phyloP scores from a whole-genome alignment of 2,888 invertebrate species.

The Trichopoda pennipes region DNA sequence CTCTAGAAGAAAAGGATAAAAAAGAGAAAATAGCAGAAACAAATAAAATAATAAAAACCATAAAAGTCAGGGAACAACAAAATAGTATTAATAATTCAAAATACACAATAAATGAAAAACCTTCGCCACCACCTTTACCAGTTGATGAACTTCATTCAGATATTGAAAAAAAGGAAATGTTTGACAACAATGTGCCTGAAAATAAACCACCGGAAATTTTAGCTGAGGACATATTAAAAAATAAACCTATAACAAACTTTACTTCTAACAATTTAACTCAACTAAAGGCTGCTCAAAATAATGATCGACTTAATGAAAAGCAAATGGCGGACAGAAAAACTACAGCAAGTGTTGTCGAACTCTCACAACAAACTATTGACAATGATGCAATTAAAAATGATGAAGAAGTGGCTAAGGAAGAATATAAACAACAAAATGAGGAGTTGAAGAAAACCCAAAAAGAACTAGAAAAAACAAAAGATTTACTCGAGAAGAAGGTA shows the following conservation, averaged over 20 bases:
- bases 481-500: conserved; percentile 77
- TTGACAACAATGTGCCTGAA: conserved; percentile 11
- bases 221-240: conserved; percentile 9
- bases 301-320: background rate
- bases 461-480: conserved; percentile 77
- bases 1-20: conserved; percentile 62
- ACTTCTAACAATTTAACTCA: conserved; percentile 1
- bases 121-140: conserved; percentile 73
- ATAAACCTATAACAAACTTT: background rate
- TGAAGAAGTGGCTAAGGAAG: conserved; percentile 79
- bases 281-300: background rate
- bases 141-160: conserved; percentile 72
- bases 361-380: conserved; percentile 74
- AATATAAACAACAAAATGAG: conserved; percentile 73
- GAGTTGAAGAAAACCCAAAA: conserved; percentile 78
- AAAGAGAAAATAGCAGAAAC: conserved; percentile 9
- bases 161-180: conserved; percentile 22
- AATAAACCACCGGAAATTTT: conserved; percentile 34
- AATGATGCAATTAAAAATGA: conserved; percentile 82
- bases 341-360: conserved; percentile 5
- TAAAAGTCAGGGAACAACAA: conserved; percentile 21
- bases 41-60: conserved; percentile 32
- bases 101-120: background rate
- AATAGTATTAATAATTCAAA: conserved; percentile 32
- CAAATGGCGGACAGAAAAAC: conserved; percentile 11